Percentiles rank a stretch among this genome's conserved stretches.
Conservation (phyloP, 1,140 invertebrate species). For the Heliconius congener region DNA sequence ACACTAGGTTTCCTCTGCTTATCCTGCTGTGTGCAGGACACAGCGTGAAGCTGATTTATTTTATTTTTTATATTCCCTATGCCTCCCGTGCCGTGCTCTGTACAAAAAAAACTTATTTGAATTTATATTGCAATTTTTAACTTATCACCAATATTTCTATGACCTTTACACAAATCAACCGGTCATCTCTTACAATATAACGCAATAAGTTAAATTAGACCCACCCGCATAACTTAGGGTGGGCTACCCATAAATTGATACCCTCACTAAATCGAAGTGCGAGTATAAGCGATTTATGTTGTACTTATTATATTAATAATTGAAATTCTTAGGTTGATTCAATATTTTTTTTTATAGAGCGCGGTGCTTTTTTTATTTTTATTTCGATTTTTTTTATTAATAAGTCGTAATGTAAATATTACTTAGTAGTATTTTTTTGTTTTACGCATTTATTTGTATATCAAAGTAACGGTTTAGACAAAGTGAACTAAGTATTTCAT, state of each 20-base stretch:
- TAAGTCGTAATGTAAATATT: no score
- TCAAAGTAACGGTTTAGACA: no score
- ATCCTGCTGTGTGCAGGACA: no score
- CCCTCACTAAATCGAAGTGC: conserved; percentile 25
- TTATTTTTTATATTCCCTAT: no score
- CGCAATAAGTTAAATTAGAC: conserved; percentile 34
- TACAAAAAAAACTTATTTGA: background rate
- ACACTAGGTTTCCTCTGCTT: no score
- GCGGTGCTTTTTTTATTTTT: background rate
- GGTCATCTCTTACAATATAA: conserved; percentile 12
- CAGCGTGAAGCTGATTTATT: no score
- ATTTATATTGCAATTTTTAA: background rate
- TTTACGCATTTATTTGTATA: no score
- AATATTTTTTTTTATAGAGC: background rate
- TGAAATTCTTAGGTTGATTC: background rate
- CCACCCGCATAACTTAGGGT: conserved; percentile 33
- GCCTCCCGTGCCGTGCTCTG: no score
- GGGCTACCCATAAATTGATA: conserved; percentile 35
- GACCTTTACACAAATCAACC: background rate
- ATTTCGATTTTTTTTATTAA: no score
- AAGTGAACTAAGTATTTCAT: no score
- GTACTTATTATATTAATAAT: conserved; percentile 30
- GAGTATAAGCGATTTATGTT: conserved; percentile 29
- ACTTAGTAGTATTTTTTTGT: no score
- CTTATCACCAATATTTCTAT: background rate